phyloP scores from a whole-genome alignment of 2,888 invertebrate species.

The Trichopria drosophilae region DNA sequence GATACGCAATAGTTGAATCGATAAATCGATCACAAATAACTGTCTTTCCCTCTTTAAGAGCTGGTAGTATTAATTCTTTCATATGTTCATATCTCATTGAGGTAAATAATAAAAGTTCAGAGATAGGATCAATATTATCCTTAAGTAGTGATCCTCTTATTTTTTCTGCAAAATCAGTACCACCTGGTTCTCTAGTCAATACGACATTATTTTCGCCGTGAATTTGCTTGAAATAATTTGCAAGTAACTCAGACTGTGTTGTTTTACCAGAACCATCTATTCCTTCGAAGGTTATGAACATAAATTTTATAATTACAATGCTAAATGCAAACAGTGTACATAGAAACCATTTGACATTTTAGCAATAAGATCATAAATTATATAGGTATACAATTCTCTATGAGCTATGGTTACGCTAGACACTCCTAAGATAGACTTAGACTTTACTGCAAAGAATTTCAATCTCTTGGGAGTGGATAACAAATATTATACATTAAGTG shows the following conservation, averaged over 20 bases:
- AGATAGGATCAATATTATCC: slow-evolving; percentile 23
- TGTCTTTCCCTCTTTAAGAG: slow-evolving; percentile 22
- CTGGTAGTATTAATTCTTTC: slow-evolving; percentile 24
- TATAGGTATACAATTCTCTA: slow-evolving; percentile 18
- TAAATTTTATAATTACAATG: slow-evolving; percentile 22
- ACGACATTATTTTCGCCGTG: slow-evolving; percentile 24
- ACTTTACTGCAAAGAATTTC: slow-evolving; percentile 22
- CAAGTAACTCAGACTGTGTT: slow-evolving; percentile 24
- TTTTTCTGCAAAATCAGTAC: slow-evolving; percentile 23
- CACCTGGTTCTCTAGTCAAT: slow-evolving; percentile 22
- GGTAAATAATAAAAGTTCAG: slow-evolving; percentile 21
- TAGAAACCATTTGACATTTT: slow-evolving; percentile 23
- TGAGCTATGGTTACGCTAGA: slow-evolving; percentile 21
- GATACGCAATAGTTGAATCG: slow-evolving; percentile 24
- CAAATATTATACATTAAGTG: slow-evolving; percentile 21
- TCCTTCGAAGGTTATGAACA: slow-evolving; percentile 24
- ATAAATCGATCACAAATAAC: slow-evolving; percentile 24
- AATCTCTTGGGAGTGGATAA: slow-evolving; percentile 23
- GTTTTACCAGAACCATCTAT: slow-evolving; percentile 24
- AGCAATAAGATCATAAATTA: slow-evolving; percentile 20
- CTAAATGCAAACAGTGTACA: slow-evolving; percentile 21
- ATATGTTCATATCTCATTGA: slow-evolving; percentile 22
- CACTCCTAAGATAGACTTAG: slow-evolving; percentile 19
- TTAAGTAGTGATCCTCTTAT: slow-evolving; percentile 20
- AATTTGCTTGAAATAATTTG: slow-evolving; percentile 24